Conservation (phyloP, 2,113 vertebrate species). For the Phylloscopus trochiloides region DNA sequence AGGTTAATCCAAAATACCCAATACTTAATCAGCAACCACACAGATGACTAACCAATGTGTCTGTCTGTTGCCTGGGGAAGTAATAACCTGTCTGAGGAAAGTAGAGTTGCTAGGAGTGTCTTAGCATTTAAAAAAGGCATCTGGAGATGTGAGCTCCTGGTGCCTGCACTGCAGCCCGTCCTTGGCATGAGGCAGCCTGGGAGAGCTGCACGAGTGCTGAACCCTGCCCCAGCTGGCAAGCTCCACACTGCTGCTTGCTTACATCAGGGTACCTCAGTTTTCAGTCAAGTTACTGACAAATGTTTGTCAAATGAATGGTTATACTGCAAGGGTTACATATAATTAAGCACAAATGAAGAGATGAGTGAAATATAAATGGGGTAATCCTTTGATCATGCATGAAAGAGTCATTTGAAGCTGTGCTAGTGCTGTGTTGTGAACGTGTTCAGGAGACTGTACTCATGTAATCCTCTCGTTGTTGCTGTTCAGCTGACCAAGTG, state of each 20-base stretch:
- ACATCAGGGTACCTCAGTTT: not conserved
- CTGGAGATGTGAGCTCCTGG: not conserved
- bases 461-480: not conserved
- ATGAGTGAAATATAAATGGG: not conserved
- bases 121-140: not conserved
- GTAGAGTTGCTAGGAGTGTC: not conserved
- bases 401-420: not conserved
- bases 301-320: not conserved
- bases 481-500: not conserved
- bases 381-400: not conserved
- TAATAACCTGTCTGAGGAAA: not conserved
- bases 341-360: not conserved
- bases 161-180: not conserved
- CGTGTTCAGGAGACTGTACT: not conserved
- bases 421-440: not conserved
- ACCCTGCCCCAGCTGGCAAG: not conserved
- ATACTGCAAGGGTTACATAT: not conserved
- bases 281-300: not conserved
- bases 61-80: not conserved
- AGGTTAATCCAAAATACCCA: not conserved
- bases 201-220: not conserved
- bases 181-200: not conserved
- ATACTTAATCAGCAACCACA: not conserved
- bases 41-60: rapidly evolving
- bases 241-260: not conserved